Evolutionary conservation across 2,113 vertebrate genomes (phyloP), one percentile per base, ranked within the genome.

Genomic region (Serilophus lunatus): DNA sequence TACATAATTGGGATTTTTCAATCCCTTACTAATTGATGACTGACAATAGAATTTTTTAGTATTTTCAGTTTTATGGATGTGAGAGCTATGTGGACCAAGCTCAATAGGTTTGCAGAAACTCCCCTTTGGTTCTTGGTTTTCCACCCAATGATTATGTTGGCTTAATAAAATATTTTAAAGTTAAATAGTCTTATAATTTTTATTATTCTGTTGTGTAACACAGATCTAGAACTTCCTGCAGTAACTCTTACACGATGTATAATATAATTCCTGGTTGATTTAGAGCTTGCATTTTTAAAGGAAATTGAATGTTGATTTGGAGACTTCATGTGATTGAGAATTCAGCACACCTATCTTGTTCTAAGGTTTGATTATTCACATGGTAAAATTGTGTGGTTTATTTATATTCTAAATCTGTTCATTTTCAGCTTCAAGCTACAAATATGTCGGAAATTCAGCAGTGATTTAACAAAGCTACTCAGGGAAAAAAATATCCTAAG

Each of bases 361-460:
- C 7, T 18, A 63, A 59, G 33, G 18, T 57, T 92, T 65, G 28
- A 49, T 83, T 68, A 47, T n/a, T 31, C 56, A 59, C 35, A 4
- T 12, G 25, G 29, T 68, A 68, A 84, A 94, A 78, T 7, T 36
- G 12, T 51, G 22, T 31, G 18, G 13, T 82, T 89, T 84, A 25
- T 90, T 91, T 92, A 22, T 91, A 49, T 72, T 53, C 44, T 76
- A 51, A 84, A 82, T 68, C 28, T 53, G 22, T 92, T 84, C 25
- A 65, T 35, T 47, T 78, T 90, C 51, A 60, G 13, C 57, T 90
- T 72, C 31, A 36, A 65, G 44, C 7, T 81, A 23, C 23, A 31
- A 9, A 7, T 71, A 56, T 56, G 31, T 14, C 82, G 22, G 15
- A 59, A 89, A 88, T 90, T 66, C 38, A 86, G 42, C 20, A 42